These are phyloP conservation scores for Megaleporinus macrocephalus DNA, from an alignment of 2,113 vertebrate genomes.

Conservation along the genomic window DNA sequence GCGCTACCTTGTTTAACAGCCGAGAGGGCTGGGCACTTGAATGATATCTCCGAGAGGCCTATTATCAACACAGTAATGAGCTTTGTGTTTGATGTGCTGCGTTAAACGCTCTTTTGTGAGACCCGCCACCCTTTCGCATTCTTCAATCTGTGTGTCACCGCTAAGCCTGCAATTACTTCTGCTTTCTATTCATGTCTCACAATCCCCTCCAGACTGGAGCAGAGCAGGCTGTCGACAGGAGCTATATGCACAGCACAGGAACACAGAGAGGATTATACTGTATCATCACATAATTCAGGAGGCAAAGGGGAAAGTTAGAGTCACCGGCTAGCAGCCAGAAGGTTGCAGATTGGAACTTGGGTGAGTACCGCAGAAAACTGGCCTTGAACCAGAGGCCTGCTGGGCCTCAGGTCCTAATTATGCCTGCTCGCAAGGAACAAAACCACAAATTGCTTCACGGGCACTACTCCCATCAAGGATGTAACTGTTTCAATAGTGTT, in stretches of 20 bases:
- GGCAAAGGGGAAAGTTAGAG: slow-evolving; percentile 10
- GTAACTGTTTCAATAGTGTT: neutral
- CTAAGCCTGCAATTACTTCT: slow-evolving; percentile 70
- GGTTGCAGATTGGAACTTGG: neutral
- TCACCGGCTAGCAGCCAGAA: slow-evolving; percentile 22
- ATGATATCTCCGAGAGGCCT: slow-evolving; percentile 11
- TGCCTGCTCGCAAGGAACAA: neutral
- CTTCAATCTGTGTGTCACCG: slow-evolving; percentile 63
- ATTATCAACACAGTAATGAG: slow-evolving; percentile 19
- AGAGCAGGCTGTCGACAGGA: slow-evolving; percentile 51
- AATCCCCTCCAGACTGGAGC: slow-evolving; percentile 62
- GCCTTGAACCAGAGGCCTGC: neutral
- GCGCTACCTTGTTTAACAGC: slow-evolving; percentile 37
- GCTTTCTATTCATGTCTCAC: slow-evolving; percentile 50
- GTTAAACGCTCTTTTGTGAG: slow-evolving; percentile 45
- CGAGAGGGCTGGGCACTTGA: slow-evolving; percentile 1
- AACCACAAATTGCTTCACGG: neutral
- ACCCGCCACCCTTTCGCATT: slow-evolving; percentile 59
- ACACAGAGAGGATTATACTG: slow-evolving; percentile 29
- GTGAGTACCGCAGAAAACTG: neutral
- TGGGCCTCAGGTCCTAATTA: neutral
- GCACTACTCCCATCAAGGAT: neutral
- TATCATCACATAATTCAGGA: slow-evolving; percentile 51
- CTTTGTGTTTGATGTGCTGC: slow-evolving; percentile 49
- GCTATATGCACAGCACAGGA: slow-evolving; percentile 46